Base-by-base conservation (phyloP, 2,113 vertebrate species). In the Panurus biarmicus region DNA sequence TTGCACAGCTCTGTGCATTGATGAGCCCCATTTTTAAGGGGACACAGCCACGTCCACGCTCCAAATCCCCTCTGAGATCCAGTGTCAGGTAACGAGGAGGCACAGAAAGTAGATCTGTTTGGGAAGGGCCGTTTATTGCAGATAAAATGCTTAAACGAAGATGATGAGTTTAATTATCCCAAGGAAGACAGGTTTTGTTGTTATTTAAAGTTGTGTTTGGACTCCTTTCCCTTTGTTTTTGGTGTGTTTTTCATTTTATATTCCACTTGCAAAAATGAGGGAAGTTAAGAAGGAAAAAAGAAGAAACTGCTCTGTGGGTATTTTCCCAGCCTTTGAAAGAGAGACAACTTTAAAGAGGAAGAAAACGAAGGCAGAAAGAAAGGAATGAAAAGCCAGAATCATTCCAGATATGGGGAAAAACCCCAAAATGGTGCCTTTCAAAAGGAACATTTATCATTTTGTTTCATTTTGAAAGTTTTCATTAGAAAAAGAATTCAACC, bases 381-480 rank as follows among this genome's bases (percentile, higher is more conserved):
- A 80, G 36, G 69, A 56, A 64, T 58, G 72, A 69, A 56, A 87
- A 90, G 38, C 35, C 44, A 14, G 22, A 71, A 56, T 60, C 83
- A 64, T 64, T 81, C 83, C 51, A 77, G 47, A 54, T 80, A 66
- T 71, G 51, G 47, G 77, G 75, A 80, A 62, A 13, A 51, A 86
- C 75, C 45, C 67, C 56, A 74, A 86, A 80, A 81, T 28, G 24
- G 84, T 0, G 0, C 75, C 48, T 92, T 92, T 92, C 51, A 73
- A 90, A 81, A 51, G 11, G 67, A 94, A 58, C 83, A 48, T 86
- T 56, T 85, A 90, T 85, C 15, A 50, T 77, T 94, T 88, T 76
- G 45, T 76, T 94, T 88, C 75, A 73, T 71, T 96, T 86, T 92
- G 47, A 62, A 84, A 67, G 42, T 88, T 94, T 91, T 87, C 90